Base-by-base conservation (phyloP, 2,888 invertebrate species). In the Cantharis nigra region DNA sequence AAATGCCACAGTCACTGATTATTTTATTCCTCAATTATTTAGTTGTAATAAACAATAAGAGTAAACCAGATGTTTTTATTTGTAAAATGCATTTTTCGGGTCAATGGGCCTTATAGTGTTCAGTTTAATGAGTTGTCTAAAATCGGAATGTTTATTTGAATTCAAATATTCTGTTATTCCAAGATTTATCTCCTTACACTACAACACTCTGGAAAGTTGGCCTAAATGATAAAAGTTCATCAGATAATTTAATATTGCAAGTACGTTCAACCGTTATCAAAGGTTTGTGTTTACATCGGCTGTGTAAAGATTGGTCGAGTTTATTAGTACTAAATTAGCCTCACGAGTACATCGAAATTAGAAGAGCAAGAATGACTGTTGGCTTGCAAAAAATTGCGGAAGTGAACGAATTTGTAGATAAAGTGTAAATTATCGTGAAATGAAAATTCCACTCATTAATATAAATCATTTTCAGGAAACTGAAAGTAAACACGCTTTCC, bases 1-100 rank as follows among this genome's bases (percentile, higher is more conserved):
- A 63, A 77, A 89, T 84, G 87, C 89, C 69, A 85, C 86, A 4
- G 84, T 89, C 63, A 70, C 86, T 62, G 90, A 91, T 83, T 87
- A 89, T 71, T 83, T 91, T 64, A 84, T 91, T n/a, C 92, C 92
- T 3, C 87, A 91, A 81, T 90, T 90, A 49, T 90, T 90, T 89
- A 83, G 81, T 16, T 90, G 74, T 69, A 71, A 69, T 28, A 30
- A 23, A 7, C 5, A 23, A 23, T 20, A 20, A 3, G 3, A 20
- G 20, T 20, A 20, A 20, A 20, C 20, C 20, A 20, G 20, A 20
- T 20, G 20, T 20, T 20, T 16, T 20, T 20, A 20, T 20, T 20
- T 20, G 3, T 20, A 20, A n/a, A 20, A 20, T 3, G 20, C 3
- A 3, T 3, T 20, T 20, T 20, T 20, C 2, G 20, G 20, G 16